These are phyloP conservation scores for Elymnias hypermnestra DNA, from an alignment of 1,140 invertebrate genomes.

Conservation along the genomic window DNA sequence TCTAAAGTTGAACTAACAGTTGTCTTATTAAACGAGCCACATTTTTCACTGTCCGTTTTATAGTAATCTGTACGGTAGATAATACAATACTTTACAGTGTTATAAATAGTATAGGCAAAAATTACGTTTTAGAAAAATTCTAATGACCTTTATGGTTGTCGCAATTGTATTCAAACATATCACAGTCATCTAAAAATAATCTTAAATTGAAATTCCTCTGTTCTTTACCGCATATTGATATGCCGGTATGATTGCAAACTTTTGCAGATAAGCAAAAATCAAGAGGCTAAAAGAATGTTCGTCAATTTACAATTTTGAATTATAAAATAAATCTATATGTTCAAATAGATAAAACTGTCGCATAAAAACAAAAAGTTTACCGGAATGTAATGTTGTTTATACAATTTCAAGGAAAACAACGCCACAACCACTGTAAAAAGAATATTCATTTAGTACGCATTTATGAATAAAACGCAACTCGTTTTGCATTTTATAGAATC, in stretches of 20 bases:
- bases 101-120: no score
- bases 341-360: no score
- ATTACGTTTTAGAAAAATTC: no score
- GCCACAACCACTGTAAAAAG: not conserved
- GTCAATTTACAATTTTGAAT: no score
- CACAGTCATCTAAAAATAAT: constrained; percentile 45
- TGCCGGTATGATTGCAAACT: constrained; percentile 45
- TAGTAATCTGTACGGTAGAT: constrained; percentile 24
- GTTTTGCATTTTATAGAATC: no score
- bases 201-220: constrained; percentile 7
- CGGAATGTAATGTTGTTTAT: constrained; percentile 20
- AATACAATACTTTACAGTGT: no score
- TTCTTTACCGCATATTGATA: constrained; percentile 33
- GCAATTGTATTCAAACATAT: constrained; percentile 47
- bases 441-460: not conserved
- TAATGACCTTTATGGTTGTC: constrained; percentile 36
- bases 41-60: not conserved
- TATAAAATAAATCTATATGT: no score
- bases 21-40: not conserved
- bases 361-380: no score
- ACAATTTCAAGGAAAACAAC: constrained; percentile 1
- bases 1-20: constrained; percentile 1
- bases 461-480: no score
- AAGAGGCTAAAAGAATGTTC: constrained; percentile 32
- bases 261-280: constrained; percentile 31